Evolutionary conservation across 2,797 vertebrate species (phyloP), one percentile per base, ranked within the genome.

Genomic region (Falco peregrinus): DNA sequence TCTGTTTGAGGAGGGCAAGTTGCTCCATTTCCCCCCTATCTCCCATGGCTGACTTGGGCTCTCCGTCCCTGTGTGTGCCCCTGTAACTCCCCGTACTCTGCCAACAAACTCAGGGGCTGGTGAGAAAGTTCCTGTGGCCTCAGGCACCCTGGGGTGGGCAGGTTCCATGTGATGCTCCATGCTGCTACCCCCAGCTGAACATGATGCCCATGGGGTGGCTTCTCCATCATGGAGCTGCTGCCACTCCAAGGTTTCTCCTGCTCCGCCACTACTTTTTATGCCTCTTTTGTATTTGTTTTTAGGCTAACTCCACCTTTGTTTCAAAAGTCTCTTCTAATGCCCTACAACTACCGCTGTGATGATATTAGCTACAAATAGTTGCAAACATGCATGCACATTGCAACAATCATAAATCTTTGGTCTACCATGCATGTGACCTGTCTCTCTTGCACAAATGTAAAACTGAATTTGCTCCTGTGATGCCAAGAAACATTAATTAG

Each of bases 81-180:
- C 20, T 29, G 22, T 0, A 7, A 10, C 13, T 85, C 59, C 37
- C 11, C 19, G 48, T 5, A 31, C 3, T 50, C 47, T 50, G 50
- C n/a, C 24, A 63, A 22, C 8, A 39, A 51, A 63, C 4, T 0
- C 56, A 68, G 37, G 6, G 18, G 4, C 4, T 48, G 6, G 10
- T 57, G 14, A 70, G 28, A 65, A 56, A 53, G 25, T 12, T 17
- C 13, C 15, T 1, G 0, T 16, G 37, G 18, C 3, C 5, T 11
- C 16, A 69, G 35, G 29, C 9, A 71, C 1, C 1, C 45, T 0
- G 0, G 10, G 12, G 13, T 47, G 8, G 11, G 8, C 14, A 6
- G 1, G 10, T 43, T 7, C 31, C 24, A 26, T 3, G 10, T 16
- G 22, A 29, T 83, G 53, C 8, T 16, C n/a, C 15, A 2, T 8